These are phyloP conservation scores for Drosophila rufa DNA, from an alignment of 1,140 invertebrate genomes.

Conservation along the genomic window DNA sequence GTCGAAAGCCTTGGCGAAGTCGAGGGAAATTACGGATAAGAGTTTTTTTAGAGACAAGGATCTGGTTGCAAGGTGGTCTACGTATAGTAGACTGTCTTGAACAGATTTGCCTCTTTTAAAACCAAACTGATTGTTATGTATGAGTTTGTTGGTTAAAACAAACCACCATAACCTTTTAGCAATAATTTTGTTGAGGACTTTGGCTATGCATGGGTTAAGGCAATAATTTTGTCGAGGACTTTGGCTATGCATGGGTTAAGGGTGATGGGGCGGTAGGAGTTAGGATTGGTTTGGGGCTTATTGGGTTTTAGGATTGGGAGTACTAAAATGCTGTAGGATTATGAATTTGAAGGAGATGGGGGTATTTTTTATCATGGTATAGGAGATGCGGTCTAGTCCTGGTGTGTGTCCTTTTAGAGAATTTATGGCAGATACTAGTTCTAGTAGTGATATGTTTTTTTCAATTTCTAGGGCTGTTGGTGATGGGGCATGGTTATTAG, in stretches of 20 bases:
- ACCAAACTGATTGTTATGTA: background rate
- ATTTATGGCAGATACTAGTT: no score
- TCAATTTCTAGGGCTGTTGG: no score
- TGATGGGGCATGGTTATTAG: background rate
- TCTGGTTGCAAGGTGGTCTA: background rate
- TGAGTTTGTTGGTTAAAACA: background rate
- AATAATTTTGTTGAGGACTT: background rate
- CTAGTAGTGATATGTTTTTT: no score
- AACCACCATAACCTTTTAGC: background rate
- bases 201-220: background rate
- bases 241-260: background rate
- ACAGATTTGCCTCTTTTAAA: background rate
- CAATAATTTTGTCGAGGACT: background rate
- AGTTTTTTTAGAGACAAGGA: background rate
- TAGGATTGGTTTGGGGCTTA: background rate
- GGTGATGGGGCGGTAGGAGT: background rate
- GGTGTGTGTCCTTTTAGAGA: no score
- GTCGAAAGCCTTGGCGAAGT: no score
- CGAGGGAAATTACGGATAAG: background rate
- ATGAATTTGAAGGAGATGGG: background rate
- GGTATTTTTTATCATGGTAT: background rate
- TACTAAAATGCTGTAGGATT: background rate
- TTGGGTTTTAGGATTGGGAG: background rate
- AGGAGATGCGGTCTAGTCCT: no score
- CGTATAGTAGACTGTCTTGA: background rate